A percentile compares a stretch with the other conserved stretches of the same genome.
Conservation (phyloP, 2,888 invertebrate species). For the Clusia tigrina region DNA sequence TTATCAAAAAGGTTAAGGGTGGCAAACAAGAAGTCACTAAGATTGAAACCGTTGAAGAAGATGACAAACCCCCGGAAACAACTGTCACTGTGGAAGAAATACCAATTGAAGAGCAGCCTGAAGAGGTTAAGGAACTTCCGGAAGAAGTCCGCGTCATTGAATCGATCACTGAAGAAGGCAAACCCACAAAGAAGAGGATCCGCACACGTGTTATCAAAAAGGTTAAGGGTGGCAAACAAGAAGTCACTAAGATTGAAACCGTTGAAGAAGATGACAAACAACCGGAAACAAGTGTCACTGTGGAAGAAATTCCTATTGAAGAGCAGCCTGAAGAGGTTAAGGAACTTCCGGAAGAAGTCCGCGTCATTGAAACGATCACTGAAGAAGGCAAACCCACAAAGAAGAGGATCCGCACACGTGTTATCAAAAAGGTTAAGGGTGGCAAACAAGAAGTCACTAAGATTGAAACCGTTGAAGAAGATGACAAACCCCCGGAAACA, state of each 20-base stretch:
- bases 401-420: conserved; percentile 24
- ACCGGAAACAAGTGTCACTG: conserved; percentile 18
- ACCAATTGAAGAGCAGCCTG: conserved; percentile 15
- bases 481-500: conserved; percentile 21
- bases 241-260: conserved; percentile 25
- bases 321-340: conserved; percentile 10
- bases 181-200: conserved; percentile 21
- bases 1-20: conserved; percentile 26
- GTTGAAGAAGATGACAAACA: conserved; percentile 26
- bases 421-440: conserved; percentile 26
- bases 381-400: conserved; percentile 24
- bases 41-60: conserved; percentile 25
- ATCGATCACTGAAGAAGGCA: conserved; percentile 22
- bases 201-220: conserved; percentile 25
- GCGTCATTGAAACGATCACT: conserved; percentile 22
- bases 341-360: conserved; percentile 25
- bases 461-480: conserved; percentile 26
- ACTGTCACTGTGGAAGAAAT: conserved; percentile 22
- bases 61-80: conserved; percentile 22
- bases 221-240: conserved; percentile 26
- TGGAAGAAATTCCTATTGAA: conserved; percentile 20
- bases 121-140: conserved; percentile 17
- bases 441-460: conserved; percentile 25
- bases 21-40: conserved; percentile 25
- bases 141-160: conserved; percentile 23